These are phyloP conservation scores for Rhagophthalmus giganteus DNA, from an alignment of 2,888 invertebrate species.

Conservation along the genomic window DNA sequence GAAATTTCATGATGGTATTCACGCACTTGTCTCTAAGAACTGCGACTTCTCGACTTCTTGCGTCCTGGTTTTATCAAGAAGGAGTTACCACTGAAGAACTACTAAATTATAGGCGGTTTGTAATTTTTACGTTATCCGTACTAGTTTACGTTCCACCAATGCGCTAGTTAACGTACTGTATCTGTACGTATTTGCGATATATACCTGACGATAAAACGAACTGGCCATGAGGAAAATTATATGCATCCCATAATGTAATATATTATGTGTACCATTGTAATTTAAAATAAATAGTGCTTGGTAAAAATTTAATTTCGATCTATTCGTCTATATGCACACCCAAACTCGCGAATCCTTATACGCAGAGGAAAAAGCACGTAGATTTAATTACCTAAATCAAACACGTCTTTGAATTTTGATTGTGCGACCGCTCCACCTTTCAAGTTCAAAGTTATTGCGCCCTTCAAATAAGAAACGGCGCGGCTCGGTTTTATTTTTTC, in stretches of 20 bases:
- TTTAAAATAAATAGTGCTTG: slow-evolving; percentile 1
- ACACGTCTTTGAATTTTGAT: too few relatives aligned
- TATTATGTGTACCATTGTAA: slow-evolving; percentile 1
- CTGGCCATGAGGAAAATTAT: slow-evolving; percentile 24
- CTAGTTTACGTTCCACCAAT: slow-evolving; percentile 35
- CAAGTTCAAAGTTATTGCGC: too few relatives aligned
- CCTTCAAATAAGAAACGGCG: too few relatives aligned
- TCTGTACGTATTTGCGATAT: slow-evolving; percentile 21
- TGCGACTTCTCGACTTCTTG: slow-evolving; percentile 35
- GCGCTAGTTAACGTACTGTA: slow-evolving; percentile 33
- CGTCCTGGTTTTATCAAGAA: slow-evolving; percentile 48
- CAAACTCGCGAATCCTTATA: too few relatives aligned
- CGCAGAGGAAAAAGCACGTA: too few relatives aligned
- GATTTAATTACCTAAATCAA: too few relatives aligned
- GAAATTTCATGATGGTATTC: slow-evolving; percentile 25
- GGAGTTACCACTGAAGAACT: slow-evolving; percentile 39
- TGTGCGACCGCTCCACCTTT: too few relatives aligned
- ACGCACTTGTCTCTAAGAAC: slow-evolving; percentile 37
- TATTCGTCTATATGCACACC: too few relatives aligned
- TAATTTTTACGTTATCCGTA: slow-evolving; percentile 40
- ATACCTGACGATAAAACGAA: slow-evolving; percentile 16
- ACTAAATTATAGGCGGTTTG: slow-evolving; percentile 39
- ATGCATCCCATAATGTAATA: slow-evolving; percentile 2
- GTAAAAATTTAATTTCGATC: background rate
- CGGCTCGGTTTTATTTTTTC: too few relatives aligned